phyloP scores from a whole-genome alignment of 2,797 vertebrate genomes.

The Neopelma chrysocephalum region DNA sequence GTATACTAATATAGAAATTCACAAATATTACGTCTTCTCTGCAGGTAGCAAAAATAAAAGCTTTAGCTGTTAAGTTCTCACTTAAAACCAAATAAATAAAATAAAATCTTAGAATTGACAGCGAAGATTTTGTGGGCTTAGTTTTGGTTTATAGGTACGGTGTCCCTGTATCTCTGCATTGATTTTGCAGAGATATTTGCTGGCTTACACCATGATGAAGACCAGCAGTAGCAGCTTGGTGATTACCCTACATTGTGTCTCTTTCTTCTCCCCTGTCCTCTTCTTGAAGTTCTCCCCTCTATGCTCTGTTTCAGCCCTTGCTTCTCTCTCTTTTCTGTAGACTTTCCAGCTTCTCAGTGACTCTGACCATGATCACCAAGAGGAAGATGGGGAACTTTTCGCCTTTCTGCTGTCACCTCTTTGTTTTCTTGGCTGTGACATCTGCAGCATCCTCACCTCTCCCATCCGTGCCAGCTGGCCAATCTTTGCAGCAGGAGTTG shows the following conservation, averaged over 20 bases:
- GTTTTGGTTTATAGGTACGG: neutral
- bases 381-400: neutral
- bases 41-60: neutral
- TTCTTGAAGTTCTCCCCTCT: neutral
- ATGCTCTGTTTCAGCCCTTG: neutral
- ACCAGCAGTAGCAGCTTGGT: neutral
- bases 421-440: neutral
- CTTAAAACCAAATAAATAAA: neutral
- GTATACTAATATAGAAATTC: neutral
- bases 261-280: neutral
- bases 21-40: neutral
- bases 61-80: neutral
- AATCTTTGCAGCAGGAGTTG: neutral
- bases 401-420: neutral
- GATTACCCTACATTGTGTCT: neutral
- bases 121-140: neutral
- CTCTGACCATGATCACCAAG: neutral
- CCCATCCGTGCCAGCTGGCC: no score
- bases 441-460: neutral
- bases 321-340: neutral
- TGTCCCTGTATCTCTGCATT: neutral
- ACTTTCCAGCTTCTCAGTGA: neutral
- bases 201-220: neutral
- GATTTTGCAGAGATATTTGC: neutral
- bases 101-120: accelerated